Conservation (phyloP, 2,113 vertebrate species). For the Centropus unirufus region DNA sequence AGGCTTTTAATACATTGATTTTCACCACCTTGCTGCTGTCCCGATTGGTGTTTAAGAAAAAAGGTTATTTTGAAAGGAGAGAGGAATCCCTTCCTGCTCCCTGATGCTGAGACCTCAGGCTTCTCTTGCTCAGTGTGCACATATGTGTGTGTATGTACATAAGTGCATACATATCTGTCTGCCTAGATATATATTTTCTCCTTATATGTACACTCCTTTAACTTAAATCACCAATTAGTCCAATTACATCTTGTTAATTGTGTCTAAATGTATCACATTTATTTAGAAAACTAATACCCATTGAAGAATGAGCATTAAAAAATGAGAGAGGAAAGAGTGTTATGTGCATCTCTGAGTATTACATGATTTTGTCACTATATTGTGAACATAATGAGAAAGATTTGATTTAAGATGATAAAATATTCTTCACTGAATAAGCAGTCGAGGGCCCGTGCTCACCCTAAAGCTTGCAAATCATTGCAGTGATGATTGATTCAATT, state of each 20-base stretch:
- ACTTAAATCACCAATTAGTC: not conserved
- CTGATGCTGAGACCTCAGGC: not conserved
- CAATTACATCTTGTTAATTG: not conserved
- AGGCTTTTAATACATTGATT: not conserved
- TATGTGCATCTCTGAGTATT: not conserved
- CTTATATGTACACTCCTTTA: not conserved
- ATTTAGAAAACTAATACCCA: not conserved
- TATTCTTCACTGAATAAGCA: not conserved
- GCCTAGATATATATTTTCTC: not conserved
- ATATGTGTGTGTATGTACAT: not conserved
- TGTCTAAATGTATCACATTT: not conserved
- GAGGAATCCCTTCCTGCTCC: not conserved
- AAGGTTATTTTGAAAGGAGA: not conserved
- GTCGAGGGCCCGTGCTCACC: not conserved
- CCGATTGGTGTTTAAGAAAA: not conserved
- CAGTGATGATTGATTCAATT: not conserved
- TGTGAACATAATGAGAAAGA: not conserved
- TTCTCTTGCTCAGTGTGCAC: not conserved
- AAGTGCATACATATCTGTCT: not conserved
- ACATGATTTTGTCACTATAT: not conserved
- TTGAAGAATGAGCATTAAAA: not conserved
- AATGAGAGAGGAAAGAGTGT: not conserved
- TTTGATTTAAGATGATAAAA: not conserved
- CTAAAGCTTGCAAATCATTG: not conserved
- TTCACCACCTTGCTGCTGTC: not conserved